Evolutionary conservation across 2,113 vertebrate species (phyloP).

Genomic region (Puffinus mauretanicus): DNA sequence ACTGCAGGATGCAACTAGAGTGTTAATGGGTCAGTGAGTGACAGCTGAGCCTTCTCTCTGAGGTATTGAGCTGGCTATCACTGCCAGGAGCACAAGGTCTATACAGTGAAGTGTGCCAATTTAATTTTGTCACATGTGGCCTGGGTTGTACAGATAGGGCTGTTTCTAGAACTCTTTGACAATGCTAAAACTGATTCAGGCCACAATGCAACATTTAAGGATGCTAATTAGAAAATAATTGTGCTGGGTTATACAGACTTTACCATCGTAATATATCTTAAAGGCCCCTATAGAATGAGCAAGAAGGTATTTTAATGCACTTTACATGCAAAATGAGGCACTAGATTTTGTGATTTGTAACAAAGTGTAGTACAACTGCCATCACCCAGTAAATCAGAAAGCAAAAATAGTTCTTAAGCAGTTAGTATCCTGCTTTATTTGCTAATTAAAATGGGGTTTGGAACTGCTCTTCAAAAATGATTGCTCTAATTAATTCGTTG

Average conservation of each 20-base stretch:
- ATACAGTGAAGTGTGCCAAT: constrained; percentile 68
- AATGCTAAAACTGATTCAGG: constrained; percentile 29
- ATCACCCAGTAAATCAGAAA: constrained; percentile 47
- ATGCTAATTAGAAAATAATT: constrained; percentile 70
- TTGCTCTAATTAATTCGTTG: constrained; percentile 60
- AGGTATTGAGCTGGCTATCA: constrained; percentile 53
- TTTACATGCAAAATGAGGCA: constrained; percentile 32
- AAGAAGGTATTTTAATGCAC: constrained; percentile 20
- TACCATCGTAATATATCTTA: background rate
- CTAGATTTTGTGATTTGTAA: constrained; percentile 55
- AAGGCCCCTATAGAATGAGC: constrained; percentile 31
- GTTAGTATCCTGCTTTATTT: constrained; percentile 54
- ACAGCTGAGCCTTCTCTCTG: constrained; percentile 79
- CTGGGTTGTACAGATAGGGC: constrained; percentile 62
- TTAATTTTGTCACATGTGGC: constrained; percentile 75
- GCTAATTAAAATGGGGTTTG: constrained; percentile 57
- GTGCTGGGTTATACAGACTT: constrained; percentile 15
- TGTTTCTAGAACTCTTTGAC: constrained; percentile 51
- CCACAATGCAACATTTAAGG: constrained; percentile 57
- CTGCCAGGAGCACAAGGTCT: constrained; percentile 73
- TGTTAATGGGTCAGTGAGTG: constrained; percentile 79
- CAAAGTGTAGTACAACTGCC: background rate
- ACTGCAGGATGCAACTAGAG: constrained; percentile 63
- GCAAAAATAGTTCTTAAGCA: constrained; percentile 54
- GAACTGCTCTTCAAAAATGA: constrained; percentile 50